These are phyloP conservation scores for Grapholita molesta DNA, from an alignment of 1,140 invertebrate genomes.

Conservation along the genomic window DNA sequence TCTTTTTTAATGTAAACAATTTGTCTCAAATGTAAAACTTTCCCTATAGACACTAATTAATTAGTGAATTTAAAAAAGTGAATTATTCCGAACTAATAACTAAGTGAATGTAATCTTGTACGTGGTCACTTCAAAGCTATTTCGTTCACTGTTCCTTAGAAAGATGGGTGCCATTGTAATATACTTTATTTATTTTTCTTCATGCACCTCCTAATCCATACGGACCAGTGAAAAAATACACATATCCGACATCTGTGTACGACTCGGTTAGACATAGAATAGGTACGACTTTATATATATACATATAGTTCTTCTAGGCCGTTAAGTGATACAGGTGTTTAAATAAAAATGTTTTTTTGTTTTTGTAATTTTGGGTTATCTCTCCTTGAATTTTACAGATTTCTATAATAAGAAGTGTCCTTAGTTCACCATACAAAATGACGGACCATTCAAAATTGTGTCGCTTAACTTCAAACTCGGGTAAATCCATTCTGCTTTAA, in stretches of 20 bases:
- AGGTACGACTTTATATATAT: neutral
- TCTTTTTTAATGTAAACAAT: neutral
- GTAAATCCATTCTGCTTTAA: too few relatives aligned
- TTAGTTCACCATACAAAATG: too few relatives aligned
- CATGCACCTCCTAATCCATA: neutral
- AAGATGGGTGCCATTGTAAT: slow-evolving; percentile 28
- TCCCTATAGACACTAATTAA: neutral
- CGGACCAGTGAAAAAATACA: slow-evolving; percentile 22
- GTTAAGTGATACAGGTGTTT: too few relatives aligned
- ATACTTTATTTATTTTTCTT: slow-evolving; percentile 20
- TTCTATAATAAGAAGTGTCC: too few relatives aligned
- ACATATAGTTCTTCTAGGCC: too few relatives aligned
- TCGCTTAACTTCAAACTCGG: too few relatives aligned
- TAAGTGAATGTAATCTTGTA: neutral
- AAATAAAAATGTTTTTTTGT: too few relatives aligned
- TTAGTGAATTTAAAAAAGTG: too few relatives aligned
- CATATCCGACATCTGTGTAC: slow-evolving; percentile 19
- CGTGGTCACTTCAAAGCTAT: neutral
- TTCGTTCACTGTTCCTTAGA: slow-evolving; percentile 6
- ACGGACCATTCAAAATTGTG: too few relatives aligned
- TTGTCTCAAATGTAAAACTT: neutral
- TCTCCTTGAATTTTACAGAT: too few relatives aligned
- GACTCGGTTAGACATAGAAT: slow-evolving; percentile 9
- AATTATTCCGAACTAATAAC: neutral
- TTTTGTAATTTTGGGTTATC: too few relatives aligned